Evolutionary conservation across 2,888 invertebrate species (phyloP).

Genomic region (Drosophila anomelani): DNA sequence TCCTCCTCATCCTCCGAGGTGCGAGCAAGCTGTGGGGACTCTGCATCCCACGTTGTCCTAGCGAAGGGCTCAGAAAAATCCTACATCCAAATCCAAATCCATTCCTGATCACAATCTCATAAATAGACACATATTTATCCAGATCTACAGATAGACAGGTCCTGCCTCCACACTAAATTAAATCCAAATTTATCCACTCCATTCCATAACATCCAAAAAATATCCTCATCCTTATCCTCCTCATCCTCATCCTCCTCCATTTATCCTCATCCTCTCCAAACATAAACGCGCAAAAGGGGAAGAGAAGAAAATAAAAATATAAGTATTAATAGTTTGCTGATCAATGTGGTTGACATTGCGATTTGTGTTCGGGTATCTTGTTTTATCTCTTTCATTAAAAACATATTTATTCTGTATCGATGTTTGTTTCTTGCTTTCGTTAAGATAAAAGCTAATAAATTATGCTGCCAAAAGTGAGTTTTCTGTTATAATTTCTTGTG

Average conservation of each 20-base stretch:
- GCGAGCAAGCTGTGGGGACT: conserved; percentile 53
- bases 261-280: conserved; percentile 61
- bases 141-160: conserved; percentile 45
- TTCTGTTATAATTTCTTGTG: conserved; percentile 8
- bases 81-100: conserved; percentile 69
- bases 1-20: conserved; percentile 19
- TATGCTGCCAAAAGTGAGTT: conserved; percentile 44
- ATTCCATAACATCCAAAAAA: conserved; percentile 37
- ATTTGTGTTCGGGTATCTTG: conserved; percentile 51
- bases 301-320: conserved; percentile 73
- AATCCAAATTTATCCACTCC: conserved; percentile 62
- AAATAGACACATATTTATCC: conserved; percentile 37
- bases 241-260: conserved; percentile 61
- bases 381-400: conserved; percentile 47
- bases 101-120: conserved; percentile 54
- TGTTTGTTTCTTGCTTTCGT: conserved; percentile 38
- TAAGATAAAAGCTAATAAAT: conserved; percentile 56
- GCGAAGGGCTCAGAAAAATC: conserved; percentile 50
- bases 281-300: conserved; percentile 78
- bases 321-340: conserved; percentile 70
- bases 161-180: conserved; percentile 66
- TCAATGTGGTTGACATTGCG: conserved; percentile 48
- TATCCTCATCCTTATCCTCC: conserved; percentile 51
- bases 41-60: conserved; percentile 72
- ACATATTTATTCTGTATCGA: conserved; percentile 61